phyloP scores from a whole-genome alignment of 2,888 invertebrate genomes.

The Eupeodes latifasciatus region DNA sequence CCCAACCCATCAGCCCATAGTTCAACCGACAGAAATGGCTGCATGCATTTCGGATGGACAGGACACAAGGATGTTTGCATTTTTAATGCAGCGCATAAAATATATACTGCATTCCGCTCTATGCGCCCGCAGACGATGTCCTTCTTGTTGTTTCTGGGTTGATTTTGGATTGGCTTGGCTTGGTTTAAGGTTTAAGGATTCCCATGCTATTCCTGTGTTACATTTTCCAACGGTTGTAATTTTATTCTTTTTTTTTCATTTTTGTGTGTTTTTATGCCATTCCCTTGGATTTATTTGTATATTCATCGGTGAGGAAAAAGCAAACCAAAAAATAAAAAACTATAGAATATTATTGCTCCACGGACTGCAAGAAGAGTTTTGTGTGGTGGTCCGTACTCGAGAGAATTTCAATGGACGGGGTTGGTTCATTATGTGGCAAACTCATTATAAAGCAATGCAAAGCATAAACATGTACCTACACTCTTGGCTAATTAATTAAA shows the following conservation, averaged over 20 bases:
- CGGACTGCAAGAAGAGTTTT: conserved; percentile 41
- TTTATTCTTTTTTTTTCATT: conserved; percentile 15
- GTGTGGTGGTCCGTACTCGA: conserved; percentile 50
- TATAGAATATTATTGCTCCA: conserved; percentile 54
- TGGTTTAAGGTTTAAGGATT: conserved; percentile 38
- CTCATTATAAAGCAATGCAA: conserved; percentile 64
- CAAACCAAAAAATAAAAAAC: conserved; percentile 5
- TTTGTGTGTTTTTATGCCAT: conserved; percentile 30
- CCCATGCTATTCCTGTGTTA: conserved; percentile 36
- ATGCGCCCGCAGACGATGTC: conserved; percentile 18
- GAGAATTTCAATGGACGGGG: conserved; percentile 51
- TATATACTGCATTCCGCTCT: conserved; percentile 40
- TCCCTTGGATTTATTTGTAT: conserved; percentile 59
- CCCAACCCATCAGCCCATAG: background rate
- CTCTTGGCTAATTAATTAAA: conserved; percentile 67
- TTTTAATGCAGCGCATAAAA: conserved; percentile 69
- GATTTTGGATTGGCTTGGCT: conserved; percentile 26
- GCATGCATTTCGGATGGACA: conserved; percentile 70
- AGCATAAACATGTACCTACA: conserved; percentile 37
- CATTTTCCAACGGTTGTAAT: conserved; percentile 49
- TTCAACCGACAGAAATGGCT: conserved; percentile 33
- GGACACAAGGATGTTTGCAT: conserved; percentile 69
- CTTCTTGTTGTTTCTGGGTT: conserved; percentile 33
- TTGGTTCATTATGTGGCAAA: conserved; percentile 62
- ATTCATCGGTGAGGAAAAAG: conserved; percentile 42